Conservation (phyloP, 1,140 invertebrate species). For the Drosophila athabasca region DNA sequence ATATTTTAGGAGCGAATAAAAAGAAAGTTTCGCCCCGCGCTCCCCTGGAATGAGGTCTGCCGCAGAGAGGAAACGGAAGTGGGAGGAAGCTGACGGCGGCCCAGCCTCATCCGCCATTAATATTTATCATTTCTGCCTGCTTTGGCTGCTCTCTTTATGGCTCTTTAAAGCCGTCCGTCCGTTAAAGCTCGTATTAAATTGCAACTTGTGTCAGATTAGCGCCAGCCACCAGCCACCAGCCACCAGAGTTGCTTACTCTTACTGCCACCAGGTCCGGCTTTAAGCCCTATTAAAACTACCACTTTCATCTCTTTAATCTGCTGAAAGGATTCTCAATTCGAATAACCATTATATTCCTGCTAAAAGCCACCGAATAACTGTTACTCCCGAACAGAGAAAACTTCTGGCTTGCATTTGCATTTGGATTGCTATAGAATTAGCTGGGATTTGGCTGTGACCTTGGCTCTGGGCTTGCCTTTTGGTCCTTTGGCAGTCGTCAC, state of each 20-base stretch:
- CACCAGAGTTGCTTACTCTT: no score
- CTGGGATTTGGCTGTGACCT: constrained; percentile 13
- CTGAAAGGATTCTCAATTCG: no score
- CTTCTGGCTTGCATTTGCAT: constrained; percentile 52
- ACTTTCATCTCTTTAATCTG: background rate
- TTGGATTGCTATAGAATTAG: constrained; percentile 41
- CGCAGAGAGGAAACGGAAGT: background rate
- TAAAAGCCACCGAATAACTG: background rate
- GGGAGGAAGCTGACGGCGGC: background rate
- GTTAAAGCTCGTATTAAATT: constrained; percentile 49
- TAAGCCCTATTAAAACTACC: constrained; percentile 6
- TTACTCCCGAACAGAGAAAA: background rate
- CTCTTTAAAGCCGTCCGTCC: constrained; percentile 55
- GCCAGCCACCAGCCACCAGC: no score
- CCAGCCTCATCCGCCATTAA: constrained; percentile 52
- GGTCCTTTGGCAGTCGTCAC: background rate
- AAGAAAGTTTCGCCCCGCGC: constrained; percentile 8
- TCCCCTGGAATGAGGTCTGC: constrained; percentile 32
- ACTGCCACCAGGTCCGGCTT: background rate
- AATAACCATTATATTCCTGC: background rate
- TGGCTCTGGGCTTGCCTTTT: background rate
- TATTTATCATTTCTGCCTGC: constrained; percentile 67
- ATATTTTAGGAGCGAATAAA: constrained; percentile 55
- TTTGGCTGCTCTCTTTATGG: constrained; percentile 48
- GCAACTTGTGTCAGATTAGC: constrained; percentile 56